Evolutionary conservation across 1,140 invertebrate species (phyloP).

Genomic region (Cherax destructor): DNA sequence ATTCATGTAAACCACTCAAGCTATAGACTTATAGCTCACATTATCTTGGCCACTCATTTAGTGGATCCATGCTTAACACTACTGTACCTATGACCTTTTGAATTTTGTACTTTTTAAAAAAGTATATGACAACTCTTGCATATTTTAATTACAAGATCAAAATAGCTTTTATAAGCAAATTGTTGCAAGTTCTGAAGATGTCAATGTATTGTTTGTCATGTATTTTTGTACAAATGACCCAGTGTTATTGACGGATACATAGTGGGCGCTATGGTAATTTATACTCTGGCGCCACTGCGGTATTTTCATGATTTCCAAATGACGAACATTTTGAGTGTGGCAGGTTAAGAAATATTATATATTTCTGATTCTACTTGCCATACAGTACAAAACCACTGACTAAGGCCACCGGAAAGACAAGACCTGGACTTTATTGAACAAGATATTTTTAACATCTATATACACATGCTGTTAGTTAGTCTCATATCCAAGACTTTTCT

Average conservation of each 20-base stretch:
- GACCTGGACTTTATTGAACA: slow-evolving; percentile 43
- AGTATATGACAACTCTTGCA: not conserved
- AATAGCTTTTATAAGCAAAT: not conserved
- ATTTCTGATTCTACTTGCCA: slow-evolving; percentile 52
- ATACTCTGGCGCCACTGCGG: not conserved
- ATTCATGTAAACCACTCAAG: not conserved
- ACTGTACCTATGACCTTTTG: not conserved
- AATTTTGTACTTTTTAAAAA: not conserved
- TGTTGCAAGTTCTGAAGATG: slow-evolving; percentile 1
- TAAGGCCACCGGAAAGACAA: slow-evolving; percentile 45
- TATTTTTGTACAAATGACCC: slow-evolving; percentile 17
- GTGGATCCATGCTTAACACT: not conserved
- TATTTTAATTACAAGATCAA: not conserved
- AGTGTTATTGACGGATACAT: not conserved
- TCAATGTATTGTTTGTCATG: slow-evolving; percentile 2
- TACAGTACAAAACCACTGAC: slow-evolving; percentile 52
- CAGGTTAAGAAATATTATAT: slow-evolving; percentile 53
- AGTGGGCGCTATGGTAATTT: not conserved
- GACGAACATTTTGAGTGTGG: slow-evolving; percentile 42
- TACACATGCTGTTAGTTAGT: slow-evolving; percentile 25
- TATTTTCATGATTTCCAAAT: not conserved
- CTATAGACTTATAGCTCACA: not conserved
- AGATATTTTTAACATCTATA: slow-evolving; percentile 51
- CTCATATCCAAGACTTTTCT: not conserved
- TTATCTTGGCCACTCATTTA: not conserved